phyloP scores from a whole-genome alignment of 2,888 invertebrate genomes.

The Strigamia transsilvanica region DNA sequence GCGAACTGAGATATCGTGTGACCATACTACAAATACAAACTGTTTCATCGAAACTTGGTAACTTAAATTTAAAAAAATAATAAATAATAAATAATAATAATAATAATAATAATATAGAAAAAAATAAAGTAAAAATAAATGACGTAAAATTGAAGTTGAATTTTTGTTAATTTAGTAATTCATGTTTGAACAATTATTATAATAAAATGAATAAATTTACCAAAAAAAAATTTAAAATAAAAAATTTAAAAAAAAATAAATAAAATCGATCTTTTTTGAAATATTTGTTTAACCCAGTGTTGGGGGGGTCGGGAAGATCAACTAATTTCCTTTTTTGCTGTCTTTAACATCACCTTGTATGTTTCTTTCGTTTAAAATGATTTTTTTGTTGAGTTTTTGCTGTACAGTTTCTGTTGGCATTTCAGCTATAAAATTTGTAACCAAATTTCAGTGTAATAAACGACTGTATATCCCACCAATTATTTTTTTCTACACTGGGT shows the following conservation, averaged over 20 bases:
- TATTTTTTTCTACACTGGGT: background rate
- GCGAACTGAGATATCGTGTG: slow-evolving; percentile 27
- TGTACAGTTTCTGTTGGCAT: slow-evolving; percentile 31
- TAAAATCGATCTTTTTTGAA: background rate
- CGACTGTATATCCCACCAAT: slow-evolving; percentile 44
- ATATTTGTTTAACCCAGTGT: slow-evolving; percentile 43
- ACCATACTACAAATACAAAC: slow-evolving; percentile 2
- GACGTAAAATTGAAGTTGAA: slow-evolving; percentile 27
- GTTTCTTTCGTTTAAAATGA: background rate
- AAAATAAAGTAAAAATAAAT: background rate
- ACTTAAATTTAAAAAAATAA: background rate
- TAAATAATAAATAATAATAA: no score
- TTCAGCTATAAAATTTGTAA: slow-evolving; percentile 9
- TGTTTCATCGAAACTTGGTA: slow-evolving; percentile 35
- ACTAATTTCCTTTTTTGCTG: background rate
- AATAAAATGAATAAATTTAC: background rate
- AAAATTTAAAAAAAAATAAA: background rate
- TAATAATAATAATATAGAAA: background rate
- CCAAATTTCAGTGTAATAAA: slow-evolving; percentile 48
- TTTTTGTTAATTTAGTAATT: slow-evolving; percentile 43
- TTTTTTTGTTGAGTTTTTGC: slow-evolving; percentile 14
- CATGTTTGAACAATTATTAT: slow-evolving; percentile 28
- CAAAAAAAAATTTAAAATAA: background rate
- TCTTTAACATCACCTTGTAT: no score
- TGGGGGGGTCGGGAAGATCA: background rate